These are phyloP conservation scores for Lynx canadensis DNA, from an alignment of 2,113 vertebrate genomes.

Conservation along the genomic window DNA sequence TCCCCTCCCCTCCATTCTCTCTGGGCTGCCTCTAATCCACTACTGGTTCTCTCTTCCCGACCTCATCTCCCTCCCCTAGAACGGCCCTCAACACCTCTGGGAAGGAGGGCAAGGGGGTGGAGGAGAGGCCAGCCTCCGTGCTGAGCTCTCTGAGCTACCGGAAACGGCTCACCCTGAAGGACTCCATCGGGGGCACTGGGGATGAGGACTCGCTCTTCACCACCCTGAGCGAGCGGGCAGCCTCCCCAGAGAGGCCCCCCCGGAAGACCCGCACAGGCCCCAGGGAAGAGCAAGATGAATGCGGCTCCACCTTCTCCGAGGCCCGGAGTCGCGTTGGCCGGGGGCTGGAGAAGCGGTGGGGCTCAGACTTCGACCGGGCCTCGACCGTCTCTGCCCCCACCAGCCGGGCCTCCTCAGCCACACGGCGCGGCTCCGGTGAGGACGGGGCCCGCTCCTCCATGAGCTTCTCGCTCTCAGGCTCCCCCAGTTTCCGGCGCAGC, in stretches of 20 bases:
- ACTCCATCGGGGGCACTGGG: constrained; percentile 91
- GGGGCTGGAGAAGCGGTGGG: constrained; percentile 91
- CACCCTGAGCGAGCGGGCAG: constrained; percentile 87
- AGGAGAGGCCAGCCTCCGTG: constrained; percentile 90
- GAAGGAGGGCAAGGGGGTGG: constrained; percentile 89
- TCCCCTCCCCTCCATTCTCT: constrained; percentile 3
- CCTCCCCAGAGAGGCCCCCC: constrained; percentile 88
- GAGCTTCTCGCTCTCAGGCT: constrained; percentile 89
- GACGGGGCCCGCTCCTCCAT: constrained; percentile 88
- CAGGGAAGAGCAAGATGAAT: constrained; percentile 80
- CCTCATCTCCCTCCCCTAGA: constrained; percentile 81
- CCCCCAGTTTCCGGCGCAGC: constrained; percentile 84
- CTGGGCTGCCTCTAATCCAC: neutral
- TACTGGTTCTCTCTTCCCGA: constrained; percentile 22
- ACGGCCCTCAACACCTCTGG: constrained; percentile 83
- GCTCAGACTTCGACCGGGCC: constrained; percentile 88
- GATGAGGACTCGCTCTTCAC: constrained; percentile 92
- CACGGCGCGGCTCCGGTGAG: constrained; percentile 85
- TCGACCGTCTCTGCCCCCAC: constrained; percentile 85
- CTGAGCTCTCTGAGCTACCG: constrained; percentile 97
- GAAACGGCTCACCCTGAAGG: constrained; percentile 91
- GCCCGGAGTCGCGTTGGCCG: constrained; percentile 85
- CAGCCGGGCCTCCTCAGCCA: constrained; percentile 89
- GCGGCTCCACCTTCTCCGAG: constrained; percentile 88
- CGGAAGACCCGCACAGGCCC: constrained; percentile 77